These are phyloP conservation scores for Gallinago jamesoni DNA, from an alignment of 2,113 vertebrate species.

Conservation along the genomic window DNA sequence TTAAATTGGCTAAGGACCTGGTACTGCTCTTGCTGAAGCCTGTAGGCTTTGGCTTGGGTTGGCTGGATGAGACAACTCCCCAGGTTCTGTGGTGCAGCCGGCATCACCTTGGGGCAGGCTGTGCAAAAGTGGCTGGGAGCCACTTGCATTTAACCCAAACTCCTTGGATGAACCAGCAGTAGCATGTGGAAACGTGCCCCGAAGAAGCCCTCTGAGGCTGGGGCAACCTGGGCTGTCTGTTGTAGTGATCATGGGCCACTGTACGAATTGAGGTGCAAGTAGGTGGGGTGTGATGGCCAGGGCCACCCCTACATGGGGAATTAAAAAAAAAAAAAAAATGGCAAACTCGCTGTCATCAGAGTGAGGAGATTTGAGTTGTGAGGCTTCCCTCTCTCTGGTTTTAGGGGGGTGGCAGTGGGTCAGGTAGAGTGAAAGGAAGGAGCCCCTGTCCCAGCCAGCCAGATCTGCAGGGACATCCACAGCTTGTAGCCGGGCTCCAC, in stretches of 20 bases:
- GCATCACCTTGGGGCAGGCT: not conserved
- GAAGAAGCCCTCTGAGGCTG: not conserved
- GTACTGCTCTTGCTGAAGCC: not conserved
- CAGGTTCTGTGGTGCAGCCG: rapidly evolving
- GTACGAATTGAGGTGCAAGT: not conserved
- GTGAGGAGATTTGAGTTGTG: not conserved
- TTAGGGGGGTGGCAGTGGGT: not conserved
- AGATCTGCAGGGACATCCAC: not conserved
- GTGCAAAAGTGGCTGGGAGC: not conserved
- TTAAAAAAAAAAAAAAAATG: not conserved
- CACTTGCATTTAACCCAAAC: not conserved
- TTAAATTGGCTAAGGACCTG: not conserved
- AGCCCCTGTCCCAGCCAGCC: not conserved
- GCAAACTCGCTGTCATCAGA: not conserved
- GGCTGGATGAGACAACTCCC: not conserved
- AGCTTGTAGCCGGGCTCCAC: not conserved
- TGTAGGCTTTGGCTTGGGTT: not conserved
- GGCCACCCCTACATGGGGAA: not conserved
- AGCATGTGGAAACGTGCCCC: not conserved
- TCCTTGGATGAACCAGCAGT: not conserved
- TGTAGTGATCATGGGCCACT: not conserved
- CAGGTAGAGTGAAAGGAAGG: not conserved
- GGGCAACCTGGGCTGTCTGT: not conserved
- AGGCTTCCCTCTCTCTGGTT: not conserved
- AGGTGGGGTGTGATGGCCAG: not conserved